These are phyloP conservation scores for Xiphophorus couchianus DNA, from an alignment of 2,113 vertebrate species.

Conservation along the genomic window DNA sequence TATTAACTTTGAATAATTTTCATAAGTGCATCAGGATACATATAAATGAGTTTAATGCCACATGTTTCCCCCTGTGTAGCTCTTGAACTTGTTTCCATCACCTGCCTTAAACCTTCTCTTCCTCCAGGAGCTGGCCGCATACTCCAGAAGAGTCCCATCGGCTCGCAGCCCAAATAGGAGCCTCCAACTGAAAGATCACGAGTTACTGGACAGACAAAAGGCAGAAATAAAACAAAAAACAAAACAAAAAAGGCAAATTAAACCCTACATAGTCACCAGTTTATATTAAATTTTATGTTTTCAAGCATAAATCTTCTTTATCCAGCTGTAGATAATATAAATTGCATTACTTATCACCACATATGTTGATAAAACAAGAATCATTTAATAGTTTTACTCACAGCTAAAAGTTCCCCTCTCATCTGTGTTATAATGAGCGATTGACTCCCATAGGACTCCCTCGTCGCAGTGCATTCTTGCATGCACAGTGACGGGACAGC, in stretches of 20 bases:
- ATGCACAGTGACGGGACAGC: constrained; percentile 53
- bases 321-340: background rate
- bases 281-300: no score
- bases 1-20: background rate
- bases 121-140: constrained; percentile 62
- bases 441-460: constrained; percentile 69
- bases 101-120: constrained; percentile 71
- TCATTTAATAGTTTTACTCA: constrained; percentile 37
- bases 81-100: constrained; percentile 13
- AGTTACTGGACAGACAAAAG: constrained; percentile 53
- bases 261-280: background rate
- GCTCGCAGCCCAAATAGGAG: constrained; percentile 77
- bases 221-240: background rate
- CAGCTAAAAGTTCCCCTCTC: constrained; percentile 55
- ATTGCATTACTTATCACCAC: no score
- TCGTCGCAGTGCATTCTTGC: constrained; percentile 67
- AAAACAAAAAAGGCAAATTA: background rate
- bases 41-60: background rate
- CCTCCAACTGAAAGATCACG: constrained; percentile 71
- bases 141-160: constrained; percentile 79
- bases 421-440: constrained; percentile 63
- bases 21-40: background rate
- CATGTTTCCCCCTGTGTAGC: background rate
- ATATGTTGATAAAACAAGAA: background rate
- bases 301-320: background rate